Evolutionary conservation across 2,113 vertebrate genomes (phyloP).

Genomic region (Melanerpes aurifrons): DNA sequence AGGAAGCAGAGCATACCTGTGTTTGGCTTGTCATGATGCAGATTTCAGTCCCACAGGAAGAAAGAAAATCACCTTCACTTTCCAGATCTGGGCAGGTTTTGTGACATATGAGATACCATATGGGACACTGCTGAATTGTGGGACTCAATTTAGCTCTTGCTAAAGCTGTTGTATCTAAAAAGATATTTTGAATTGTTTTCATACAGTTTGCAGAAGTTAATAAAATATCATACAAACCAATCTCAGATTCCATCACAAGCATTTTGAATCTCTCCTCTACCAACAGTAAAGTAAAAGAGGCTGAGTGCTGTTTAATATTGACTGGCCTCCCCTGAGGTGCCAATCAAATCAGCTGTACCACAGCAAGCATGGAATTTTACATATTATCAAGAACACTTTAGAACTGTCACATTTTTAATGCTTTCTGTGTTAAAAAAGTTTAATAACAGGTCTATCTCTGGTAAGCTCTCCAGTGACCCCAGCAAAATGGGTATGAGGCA

Average conservation of each 20-base stretch:
- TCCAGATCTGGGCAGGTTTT: conserved; percentile 47
- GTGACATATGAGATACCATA: conserved; percentile 38
- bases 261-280: conserved; percentile 23
- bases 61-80: background rate
- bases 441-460: background rate
- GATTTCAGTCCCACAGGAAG: background rate
- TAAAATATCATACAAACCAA: conserved; percentile 59
- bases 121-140: conserved; percentile 15
- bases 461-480: background rate
- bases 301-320: conserved; percentile 24
- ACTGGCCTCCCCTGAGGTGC: background rate
- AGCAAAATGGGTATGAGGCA: background rate
- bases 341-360: conserved; percentile 33
- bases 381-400: background rate
- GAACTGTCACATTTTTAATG: background rate
- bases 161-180: conserved; percentile 48
- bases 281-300: background rate
- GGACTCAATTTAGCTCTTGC: conserved; percentile 37
- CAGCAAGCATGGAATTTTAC: conserved; percentile 38
- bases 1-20: background rate
- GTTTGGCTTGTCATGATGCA: background rate
- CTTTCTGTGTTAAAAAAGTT: background rate
- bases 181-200: conserved; percentile 65
- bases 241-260: conserved; percentile 32
- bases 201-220: conserved; percentile 51